Evolutionary conservation across 1,140 invertebrate species (phyloP).

Genomic region (Rhopalosiphum maidis): DNA sequence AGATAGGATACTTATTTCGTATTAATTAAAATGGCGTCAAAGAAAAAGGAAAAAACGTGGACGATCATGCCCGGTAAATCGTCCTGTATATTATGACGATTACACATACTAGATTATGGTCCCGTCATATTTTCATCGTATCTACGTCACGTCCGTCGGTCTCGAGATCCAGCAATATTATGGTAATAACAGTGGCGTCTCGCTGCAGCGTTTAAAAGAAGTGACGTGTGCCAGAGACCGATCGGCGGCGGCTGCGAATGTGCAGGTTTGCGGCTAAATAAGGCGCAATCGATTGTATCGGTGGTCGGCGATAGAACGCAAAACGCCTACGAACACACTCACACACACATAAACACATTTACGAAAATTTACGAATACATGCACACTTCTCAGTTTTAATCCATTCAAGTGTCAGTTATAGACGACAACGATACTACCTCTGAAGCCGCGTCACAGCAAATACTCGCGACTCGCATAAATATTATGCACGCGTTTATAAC

Average conservation of each 20-base stretch:
- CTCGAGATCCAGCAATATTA: too few species aligned
- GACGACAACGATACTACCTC: neutral
- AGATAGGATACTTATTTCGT: too few species aligned
- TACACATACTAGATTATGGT: neutral
- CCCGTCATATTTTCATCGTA: neutral
- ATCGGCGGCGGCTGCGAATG: neutral
- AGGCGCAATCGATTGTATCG: conserved; percentile 46
- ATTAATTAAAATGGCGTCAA: too few species aligned
- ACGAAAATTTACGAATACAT: too few species aligned
- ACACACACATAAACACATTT: neutral
- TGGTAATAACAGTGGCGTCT: neutral
- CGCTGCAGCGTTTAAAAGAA: neutral
- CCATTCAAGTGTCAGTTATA: conserved; percentile 44
- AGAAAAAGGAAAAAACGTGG: too few species aligned
- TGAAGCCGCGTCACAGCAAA: neutral
- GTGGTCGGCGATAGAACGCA: conserved; percentile 27
- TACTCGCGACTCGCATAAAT: neutral
- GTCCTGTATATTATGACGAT: too few species aligned
- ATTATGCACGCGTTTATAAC: neutral
- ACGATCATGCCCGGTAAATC: too few species aligned
- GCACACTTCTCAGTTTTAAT: neutral
- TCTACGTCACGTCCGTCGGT: neutral
- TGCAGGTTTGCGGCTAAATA: conserved; percentile 13
- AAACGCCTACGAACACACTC: conserved; percentile 20
- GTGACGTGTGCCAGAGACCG: neutral